phyloP scores from a whole-genome alignment of 2,888 invertebrate species.

The Drosophila colorata region DNA sequence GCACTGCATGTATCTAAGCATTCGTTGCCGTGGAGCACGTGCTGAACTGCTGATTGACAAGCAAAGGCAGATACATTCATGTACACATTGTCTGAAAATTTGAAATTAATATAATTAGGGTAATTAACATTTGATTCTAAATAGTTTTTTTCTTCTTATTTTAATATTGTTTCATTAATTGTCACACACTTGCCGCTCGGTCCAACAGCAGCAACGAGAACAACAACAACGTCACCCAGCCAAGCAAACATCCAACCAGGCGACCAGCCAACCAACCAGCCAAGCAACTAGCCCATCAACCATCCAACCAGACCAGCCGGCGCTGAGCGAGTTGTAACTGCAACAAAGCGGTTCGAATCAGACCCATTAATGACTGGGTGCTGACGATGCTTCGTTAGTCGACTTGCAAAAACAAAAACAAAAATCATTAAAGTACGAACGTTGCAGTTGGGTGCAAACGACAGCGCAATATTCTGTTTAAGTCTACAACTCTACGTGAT shows the following conservation, averaged over 20 bases:
- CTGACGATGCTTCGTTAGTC: conserved; percentile 34
- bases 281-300: conserved; percentile 7
- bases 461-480: background rate
- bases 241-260: conserved; percentile 2
- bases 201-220: conserved; percentile 8
- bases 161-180: conserved; percentile 40
- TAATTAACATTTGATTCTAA: conserved; percentile 53
- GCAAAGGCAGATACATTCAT: background rate
- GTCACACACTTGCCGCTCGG: conserved; percentile 48
- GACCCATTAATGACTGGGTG: conserved; percentile 41
- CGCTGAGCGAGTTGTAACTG: conserved; percentile 70
- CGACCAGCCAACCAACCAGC: conserved; percentile 24
- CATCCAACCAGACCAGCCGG: conserved; percentile 58
- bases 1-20: no score
- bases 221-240: conserved; percentile 8
- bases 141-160: conserved; percentile 22
- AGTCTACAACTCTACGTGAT: no score
- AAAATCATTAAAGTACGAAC: background rate
- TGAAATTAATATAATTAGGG: conserved; percentile 54
- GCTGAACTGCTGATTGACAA: background rate
- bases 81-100: conserved; percentile 10
- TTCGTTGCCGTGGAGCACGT: background rate
- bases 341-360: conserved; percentile 63
- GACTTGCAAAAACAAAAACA: conserved; percentile 20
- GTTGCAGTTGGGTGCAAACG: background rate